Evolutionary conservation across 2,797 vertebrate species (phyloP).

Genomic region (Rallus crepitans): DNA sequence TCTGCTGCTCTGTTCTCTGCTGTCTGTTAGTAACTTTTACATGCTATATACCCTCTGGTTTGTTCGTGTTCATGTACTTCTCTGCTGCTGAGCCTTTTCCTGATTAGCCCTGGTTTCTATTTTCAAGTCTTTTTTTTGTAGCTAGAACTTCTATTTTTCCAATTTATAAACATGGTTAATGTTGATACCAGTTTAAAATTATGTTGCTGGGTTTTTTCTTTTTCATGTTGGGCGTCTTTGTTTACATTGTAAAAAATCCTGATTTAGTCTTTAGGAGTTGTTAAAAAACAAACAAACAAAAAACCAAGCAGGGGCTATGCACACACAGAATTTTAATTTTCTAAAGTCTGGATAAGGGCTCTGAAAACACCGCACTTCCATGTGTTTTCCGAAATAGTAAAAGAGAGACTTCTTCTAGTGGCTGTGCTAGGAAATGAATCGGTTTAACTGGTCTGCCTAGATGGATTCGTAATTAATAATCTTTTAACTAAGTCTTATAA

Average conservation of each 20-base stretch:
- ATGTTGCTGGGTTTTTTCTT: accelerated
- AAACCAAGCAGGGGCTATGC: background rate
- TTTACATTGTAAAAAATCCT: background rate
- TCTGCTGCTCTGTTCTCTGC: background rate
- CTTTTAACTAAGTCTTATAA: background rate
- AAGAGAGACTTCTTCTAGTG: background rate
- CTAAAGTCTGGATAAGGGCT: background rate
- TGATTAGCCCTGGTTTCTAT: accelerated
- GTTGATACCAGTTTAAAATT: background rate
- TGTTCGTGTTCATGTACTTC: background rate
- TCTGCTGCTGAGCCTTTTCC: background rate
- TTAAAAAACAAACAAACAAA: background rate
- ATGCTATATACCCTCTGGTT: accelerated
- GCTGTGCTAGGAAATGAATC: background rate
- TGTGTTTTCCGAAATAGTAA: background rate
- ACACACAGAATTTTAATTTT: accelerated
- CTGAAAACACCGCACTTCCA: accelerated
- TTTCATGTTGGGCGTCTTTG: background rate
- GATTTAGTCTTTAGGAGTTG: background rate
- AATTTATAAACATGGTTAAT: background rate
- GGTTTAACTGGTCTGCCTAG: background rate
- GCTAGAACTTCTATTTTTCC: background rate
- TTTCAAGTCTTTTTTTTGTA: background rate
- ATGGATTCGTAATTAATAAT: background rate
- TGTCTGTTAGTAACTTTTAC: too few relatives aligned